Base-by-base conservation (phyloP, 2,888 invertebrate genomes). In the Bembecia ichneumoniformis region DNA sequence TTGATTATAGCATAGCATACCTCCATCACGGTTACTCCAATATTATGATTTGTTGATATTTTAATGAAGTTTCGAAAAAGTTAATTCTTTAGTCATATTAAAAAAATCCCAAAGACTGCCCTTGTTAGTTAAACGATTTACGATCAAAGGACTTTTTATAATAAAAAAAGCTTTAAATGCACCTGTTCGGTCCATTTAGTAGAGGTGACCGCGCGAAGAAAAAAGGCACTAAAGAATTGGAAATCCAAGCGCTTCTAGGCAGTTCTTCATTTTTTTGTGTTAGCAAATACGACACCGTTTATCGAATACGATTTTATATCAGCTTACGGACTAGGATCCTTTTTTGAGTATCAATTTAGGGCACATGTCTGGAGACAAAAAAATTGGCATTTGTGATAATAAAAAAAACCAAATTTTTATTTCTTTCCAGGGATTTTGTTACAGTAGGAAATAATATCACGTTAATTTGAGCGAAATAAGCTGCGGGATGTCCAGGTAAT, bases 61-160 rank as follows among this genome's bases (percentile, higher is more conserved):
- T 68, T 69, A 68, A 76, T 76, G 71, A 77, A 73, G 66, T 74
- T 74, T 60, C 49, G 45, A 51, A 35, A 17, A 16, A 44, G 47
- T 47, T 50, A 20, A 47, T 50, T 47, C 16, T 10, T 44, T 10
- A 7, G 13, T 15, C 16, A 44, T 14, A 14, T 15, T 17, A 5
- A 17, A 44, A 44, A 44, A 44, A 44, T 11, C 7, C 40, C 16
- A 5, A 79, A 72, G 74, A 75, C 69, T 62, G 68, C 74, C 77
- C 81, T 79, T 79, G 78, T 77, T 80, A 75, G 77, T 76, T 71
- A 73, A 68, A 70, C 77, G 72, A 79, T 82, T 82, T 81, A 81
- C 72, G 78, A 73, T 70, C 68, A 59, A 65, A 55, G 55, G 67
- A 68, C 63, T 74, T 75, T 28, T 44, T 69, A 68, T 67, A 72